Evolutionary conservation across 2,797 vertebrate species (phyloP), one percentile per base, ranked within the genome.

Genomic region (Orientallactaga sibirica): DNA sequence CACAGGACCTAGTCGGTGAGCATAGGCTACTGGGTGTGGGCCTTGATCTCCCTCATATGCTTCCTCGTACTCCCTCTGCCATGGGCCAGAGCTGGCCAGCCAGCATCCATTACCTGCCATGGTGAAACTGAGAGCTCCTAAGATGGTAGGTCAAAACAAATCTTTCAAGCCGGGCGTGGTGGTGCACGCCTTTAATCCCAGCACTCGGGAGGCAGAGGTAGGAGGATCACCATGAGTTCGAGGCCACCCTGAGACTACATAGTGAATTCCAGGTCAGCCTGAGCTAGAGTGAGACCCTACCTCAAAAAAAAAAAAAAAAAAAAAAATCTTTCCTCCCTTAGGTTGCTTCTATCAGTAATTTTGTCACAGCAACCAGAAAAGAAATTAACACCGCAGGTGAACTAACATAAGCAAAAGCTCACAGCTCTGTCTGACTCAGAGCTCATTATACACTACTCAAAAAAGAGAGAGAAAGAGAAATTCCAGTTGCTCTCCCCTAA

Each of bases 351-450:
- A 58, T 27, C 52, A 70, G 68, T 16, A 71, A 71, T 71, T 58
- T 85, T 37, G 15, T 85, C 82, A 58, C 55, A 19, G 52, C 58
- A 24, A 41, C 20, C 33, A 58, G 68, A 85, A 10, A 58, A 27
- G 48, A 70, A 70, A 37, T 27, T 58, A 78, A 61, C 29, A 61
- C 52, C 33, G 55, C 58, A 79, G 55, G 77, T 16, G 55, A 95
- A 90, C 1, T 85, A 55, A 82, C 76, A 88, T 25, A 19, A 52
- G 24, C 66, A 41, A 90, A 94, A 62, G 9, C 71, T 52, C 48
- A 92, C 37, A 91, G 77, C 41, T 86, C 86, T 88, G 1, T 66
- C 41, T 66, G 66, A 94, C 52, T 76, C 95, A 95, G 66, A 90
- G 20, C 25, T 93, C 87, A 88, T 61, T 66, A 78, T 52, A 74